Percentiles rank a stretch among this genome's conserved stretches.
These are phyloP conservation scores for Saxidomus purpurata DNA, from an alignment of 1,140 invertebrate genomes.

Conservation along the genomic window DNA sequence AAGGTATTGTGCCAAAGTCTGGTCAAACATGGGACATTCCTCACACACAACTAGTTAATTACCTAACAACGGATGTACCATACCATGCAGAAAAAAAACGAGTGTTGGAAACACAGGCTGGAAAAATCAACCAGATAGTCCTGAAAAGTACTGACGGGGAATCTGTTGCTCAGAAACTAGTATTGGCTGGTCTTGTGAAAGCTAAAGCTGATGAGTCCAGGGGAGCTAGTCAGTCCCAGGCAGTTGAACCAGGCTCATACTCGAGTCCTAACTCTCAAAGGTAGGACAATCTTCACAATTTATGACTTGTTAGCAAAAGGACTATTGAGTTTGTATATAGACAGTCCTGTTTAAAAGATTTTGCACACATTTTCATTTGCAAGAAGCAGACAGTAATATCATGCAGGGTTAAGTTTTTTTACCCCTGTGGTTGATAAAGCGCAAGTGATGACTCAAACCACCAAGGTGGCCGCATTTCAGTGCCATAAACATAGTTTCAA, in stretches of 20 bases:
- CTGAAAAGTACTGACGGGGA: neutral
- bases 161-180: neutral
- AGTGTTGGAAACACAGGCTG: neutral
- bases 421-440: no score
- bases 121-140: neutral
- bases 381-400: no score
- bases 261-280: neutral
- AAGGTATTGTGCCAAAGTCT: neutral
- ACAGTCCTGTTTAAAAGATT: no score
- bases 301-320: no score
- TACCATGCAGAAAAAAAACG: neutral
- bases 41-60: neutral
- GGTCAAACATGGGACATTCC: slow-evolving; percentile 14
- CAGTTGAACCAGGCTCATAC: neutral
- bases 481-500: no score
- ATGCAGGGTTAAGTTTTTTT: no score
- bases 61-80: neutral
- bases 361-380: no score
- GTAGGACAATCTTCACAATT: no score
- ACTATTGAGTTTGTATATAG: no score
- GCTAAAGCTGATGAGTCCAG: neutral
- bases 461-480: no score
- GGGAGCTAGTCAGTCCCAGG: no score
- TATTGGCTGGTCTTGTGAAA: neutral
- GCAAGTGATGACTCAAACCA: no score